Conservation (phyloP, 1,140 invertebrate species). For the Stegodyphus mimosarum region DNA sequence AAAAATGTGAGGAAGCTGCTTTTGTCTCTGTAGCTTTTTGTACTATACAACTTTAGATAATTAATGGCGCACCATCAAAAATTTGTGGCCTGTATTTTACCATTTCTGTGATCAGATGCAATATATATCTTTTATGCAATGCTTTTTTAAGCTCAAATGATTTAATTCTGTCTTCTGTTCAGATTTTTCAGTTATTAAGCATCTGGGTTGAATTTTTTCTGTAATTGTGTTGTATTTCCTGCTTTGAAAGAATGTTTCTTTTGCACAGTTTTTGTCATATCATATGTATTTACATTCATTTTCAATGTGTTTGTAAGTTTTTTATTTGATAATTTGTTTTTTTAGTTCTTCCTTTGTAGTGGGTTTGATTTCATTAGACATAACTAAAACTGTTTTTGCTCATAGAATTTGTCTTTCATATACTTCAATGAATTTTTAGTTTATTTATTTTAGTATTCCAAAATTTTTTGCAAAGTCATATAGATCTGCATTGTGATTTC, state of each 20-base stretch:
- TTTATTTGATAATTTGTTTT: background rate
- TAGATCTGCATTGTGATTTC: slow-evolving; percentile 21
- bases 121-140: background rate
- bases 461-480: background rate
- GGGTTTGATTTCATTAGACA: background rate
- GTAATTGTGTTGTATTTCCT: background rate
- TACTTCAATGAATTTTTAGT: slow-evolving; percentile 23
- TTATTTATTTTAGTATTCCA: slow-evolving; percentile 35
- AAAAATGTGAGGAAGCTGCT: too few relatives aligned
- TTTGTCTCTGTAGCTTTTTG: too few relatives aligned
- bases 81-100: too few relatives aligned
- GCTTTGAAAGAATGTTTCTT: background rate
- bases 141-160: background rate
- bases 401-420: slow-evolving; percentile 50
- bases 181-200: background rate
- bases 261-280: background rate
- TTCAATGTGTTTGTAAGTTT: slow-evolving; percentile 13
- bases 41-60: too few relatives aligned
- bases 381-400: slow-evolving; percentile 8
- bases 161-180: background rate
- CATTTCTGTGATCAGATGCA: too few relatives aligned
- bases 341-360: slow-evolving; percentile 5
- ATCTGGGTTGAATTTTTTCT: too few relatives aligned
- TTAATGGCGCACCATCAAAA: too few relatives aligned
- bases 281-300: slow-evolving; percentile 20